A percentile compares a stretch with the other conserved stretches of the same genome.
Conservation (phyloP, 2,888 invertebrate genomes). For the Brachyopa scutellaris region DNA sequence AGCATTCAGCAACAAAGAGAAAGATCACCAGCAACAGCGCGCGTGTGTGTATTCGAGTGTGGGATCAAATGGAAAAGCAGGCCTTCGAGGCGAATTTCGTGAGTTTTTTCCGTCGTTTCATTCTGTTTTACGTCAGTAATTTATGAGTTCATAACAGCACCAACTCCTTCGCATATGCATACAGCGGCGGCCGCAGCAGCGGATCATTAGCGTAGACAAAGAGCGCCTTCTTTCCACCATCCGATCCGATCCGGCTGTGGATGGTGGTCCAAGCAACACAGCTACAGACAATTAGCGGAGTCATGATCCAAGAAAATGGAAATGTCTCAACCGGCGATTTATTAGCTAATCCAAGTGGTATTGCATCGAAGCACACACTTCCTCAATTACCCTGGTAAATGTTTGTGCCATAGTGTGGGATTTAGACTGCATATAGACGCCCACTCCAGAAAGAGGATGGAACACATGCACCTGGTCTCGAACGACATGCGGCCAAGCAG, state of each 20-base stretch:
- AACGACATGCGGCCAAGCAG: background rate
- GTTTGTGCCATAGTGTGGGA: conserved; percentile 45
- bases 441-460: conserved; percentile 57
- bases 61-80: conserved; percentile 66
- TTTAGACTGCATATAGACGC: conserved; percentile 52
- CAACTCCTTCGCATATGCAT: conserved; percentile 59
- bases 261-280: conserved; percentile 59
- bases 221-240: conserved; percentile 48
- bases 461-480: conserved; percentile 63
- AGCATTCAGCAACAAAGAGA: conserved; percentile 37
- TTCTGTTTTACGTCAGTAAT: conserved; percentile 27
- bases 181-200: conserved; percentile 33
- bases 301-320: conserved; percentile 73
- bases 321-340: conserved; percentile 71
- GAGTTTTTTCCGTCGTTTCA: conserved; percentile 3
- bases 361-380: conserved; percentile 70
- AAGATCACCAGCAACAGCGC: conserved; percentile 31
- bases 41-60: conserved; percentile 34
- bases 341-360: conserved; percentile 73
- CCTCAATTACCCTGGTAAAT: conserved; percentile 64
- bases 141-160: conserved; percentile 49
- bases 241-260: conserved; percentile 17
- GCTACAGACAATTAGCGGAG: conserved; percentile 68
- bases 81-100: conserved; percentile 49
- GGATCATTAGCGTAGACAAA: conserved; percentile 71